Conservation (phyloP, 2,797 vertebrate species). For the Labroides dimidiatus region DNA sequence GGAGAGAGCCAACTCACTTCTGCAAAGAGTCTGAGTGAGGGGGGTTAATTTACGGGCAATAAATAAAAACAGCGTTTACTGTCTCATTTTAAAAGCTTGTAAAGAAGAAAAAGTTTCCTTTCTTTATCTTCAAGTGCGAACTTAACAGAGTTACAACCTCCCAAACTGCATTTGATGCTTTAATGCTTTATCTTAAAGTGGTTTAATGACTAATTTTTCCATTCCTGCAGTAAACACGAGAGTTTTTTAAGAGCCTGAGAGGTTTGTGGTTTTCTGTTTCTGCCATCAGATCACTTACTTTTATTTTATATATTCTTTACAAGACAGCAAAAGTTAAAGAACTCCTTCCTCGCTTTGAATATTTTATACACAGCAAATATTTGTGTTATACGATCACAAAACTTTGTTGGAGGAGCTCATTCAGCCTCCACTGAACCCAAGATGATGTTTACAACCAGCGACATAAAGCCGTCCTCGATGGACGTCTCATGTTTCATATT, state of each 20-base stretch:
- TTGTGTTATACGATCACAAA: constrained; percentile 11
- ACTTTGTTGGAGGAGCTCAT: constrained; percentile 22
- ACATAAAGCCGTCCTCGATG: constrained; percentile 64
- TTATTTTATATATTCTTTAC: not conserved
- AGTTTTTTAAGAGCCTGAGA: constrained; percentile 15
- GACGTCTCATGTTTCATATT: constrained; percentile 63
- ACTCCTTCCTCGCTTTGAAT: not conserved
- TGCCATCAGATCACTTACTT: constrained; percentile 25
- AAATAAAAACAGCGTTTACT: constrained; percentile 75
- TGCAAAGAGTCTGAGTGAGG: constrained; percentile 45
- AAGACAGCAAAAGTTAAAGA: not conserved
- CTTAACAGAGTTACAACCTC: constrained; percentile 58
- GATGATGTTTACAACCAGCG: constrained; percentile 56
- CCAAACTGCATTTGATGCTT: constrained; percentile 48
- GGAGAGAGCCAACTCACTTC: constrained; percentile 42
- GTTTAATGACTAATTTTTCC: constrained; percentile 39
- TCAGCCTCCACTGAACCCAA: constrained; percentile 28
- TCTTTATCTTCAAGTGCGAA: constrained; percentile 64
- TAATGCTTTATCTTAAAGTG: constrained; percentile 63
- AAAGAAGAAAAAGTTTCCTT: constrained; percentile 73
- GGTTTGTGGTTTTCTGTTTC: constrained; percentile 17
- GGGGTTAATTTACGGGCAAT: constrained; percentile 69
- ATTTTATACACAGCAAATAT: constrained; percentile 8
- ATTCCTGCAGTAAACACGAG: constrained; percentile 28
- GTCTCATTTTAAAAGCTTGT: constrained; percentile 69